phyloP scores from a whole-genome alignment of 1,140 invertebrate species.

The Lasaia peninsularis region DNA sequence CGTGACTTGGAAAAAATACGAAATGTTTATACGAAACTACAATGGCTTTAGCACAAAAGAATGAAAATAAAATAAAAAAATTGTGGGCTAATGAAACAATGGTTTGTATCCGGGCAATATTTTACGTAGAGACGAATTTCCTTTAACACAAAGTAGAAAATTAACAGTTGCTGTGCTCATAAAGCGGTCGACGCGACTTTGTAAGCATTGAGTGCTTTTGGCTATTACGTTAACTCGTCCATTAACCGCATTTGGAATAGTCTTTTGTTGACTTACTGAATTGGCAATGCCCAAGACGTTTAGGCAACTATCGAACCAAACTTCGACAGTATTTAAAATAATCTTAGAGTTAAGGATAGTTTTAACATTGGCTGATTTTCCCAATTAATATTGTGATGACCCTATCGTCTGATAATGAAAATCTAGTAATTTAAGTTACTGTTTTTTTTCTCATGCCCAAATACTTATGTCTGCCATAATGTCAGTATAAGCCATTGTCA shows the following conservation, averaged over 20 bases:
- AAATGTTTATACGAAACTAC: constrained; percentile 16
- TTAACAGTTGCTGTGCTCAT: constrained; percentile 68
- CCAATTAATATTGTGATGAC: too few species aligned
- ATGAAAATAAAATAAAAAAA: constrained; percentile 46
- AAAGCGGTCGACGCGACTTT: constrained; percentile 67
- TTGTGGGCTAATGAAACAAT: constrained; percentile 47
- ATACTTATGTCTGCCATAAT: too few species aligned
- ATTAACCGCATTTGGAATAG: constrained; percentile 56
- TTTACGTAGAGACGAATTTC: constrained; percentile 59
- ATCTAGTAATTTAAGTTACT: too few species aligned
- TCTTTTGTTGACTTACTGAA: constrained; percentile 55
- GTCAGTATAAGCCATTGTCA: too few species aligned
- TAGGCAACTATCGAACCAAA: not conserved
- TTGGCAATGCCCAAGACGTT: constrained; percentile 24
- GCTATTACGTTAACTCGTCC: constrained; percentile 72
- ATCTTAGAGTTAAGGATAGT: too few species aligned
- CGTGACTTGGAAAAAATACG: constrained; percentile 15
- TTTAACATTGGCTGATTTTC: too few species aligned
- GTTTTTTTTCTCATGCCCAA: too few species aligned
- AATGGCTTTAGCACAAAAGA: constrained; percentile 26
- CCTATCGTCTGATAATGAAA: too few species aligned
- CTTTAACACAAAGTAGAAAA: constrained; percentile 63
- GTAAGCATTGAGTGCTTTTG: constrained; percentile 73
- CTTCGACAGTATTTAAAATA: not conserved
- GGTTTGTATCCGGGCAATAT: constrained; percentile 44